phyloP scores from a whole-genome alignment of 2,888 invertebrate species.

The Pterostichus niger region DNA sequence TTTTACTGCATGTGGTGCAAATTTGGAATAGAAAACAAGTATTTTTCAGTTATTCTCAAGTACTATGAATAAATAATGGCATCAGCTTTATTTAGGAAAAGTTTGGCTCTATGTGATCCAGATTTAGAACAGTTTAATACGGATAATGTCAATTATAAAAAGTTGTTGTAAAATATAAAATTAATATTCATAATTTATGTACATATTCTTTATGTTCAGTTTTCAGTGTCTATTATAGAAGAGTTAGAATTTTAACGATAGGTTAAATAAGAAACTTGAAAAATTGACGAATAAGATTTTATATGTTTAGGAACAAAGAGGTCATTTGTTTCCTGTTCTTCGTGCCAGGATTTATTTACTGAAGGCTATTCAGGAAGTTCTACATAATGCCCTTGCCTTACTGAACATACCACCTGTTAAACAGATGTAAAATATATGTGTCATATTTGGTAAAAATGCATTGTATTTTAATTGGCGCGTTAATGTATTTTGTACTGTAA shows the following conservation, averaged over 20 bases:
- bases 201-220: conserved; percentile 82
- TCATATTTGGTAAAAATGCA: conserved; percentile 50
- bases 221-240: conserved; percentile 88
- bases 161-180: conserved; percentile 78
- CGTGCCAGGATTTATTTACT: conserved; percentile 86
- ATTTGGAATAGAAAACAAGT: too few species aligned
- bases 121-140: conserved; percentile 68
- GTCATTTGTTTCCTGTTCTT: conserved; percentile 84
- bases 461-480: conserved; percentile 2
- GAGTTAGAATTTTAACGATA: conserved; percentile 85
- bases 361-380: conserved; percentile 81
- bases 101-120: conserved; percentile 73
- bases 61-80: conserved; percentile 71
- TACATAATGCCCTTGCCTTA: conserved; percentile 82
- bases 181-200: conserved; percentile 83
- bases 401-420: conserved; percentile 84
- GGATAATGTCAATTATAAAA: conserved; percentile 76
- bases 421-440: conserved; percentile 81
- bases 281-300: conserved; percentile 34
- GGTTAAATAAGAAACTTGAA: conserved; percentile 72
- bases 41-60: too few species aligned
- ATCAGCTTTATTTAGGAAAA: conserved; percentile 73
- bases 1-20: too few species aligned
- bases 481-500: conserved; percentile 52
- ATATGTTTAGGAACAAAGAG: conserved; percentile 83